These are phyloP conservation scores for Aphidius ervi DNA, from an alignment of 1,140 invertebrate genomes.

Conservation along the genomic window DNA sequence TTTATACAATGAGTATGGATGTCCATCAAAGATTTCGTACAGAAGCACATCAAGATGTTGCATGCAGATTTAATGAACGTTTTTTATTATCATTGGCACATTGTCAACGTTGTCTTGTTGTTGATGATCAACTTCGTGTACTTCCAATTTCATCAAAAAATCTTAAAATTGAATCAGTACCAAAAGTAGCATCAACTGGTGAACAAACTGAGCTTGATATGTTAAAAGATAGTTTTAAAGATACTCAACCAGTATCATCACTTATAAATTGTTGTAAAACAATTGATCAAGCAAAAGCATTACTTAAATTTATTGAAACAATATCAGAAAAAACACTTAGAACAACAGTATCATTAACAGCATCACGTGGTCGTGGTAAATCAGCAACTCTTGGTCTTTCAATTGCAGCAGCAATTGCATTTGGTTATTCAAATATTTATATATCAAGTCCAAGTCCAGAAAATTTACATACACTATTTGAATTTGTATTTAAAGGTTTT, in stretches of 20 bases:
- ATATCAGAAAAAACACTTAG: conserved; percentile 89
- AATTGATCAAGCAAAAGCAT: conserved; percentile 87
- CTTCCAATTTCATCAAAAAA: conserved; percentile 89
- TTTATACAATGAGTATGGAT: conserved; percentile 98
- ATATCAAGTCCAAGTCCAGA: conserved; percentile 97
- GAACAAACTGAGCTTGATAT: conserved; percentile 61
- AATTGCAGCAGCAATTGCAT: conserved; percentile 78
- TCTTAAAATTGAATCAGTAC: conserved; percentile 70
- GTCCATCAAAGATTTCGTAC: conserved; percentile 92
- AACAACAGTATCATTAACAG: conserved; percentile 92
- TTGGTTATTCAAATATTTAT: conserved; percentile 96
- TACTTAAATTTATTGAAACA: conserved; percentile 92
- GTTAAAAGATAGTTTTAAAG: conserved; percentile 74
- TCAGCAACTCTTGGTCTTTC: conserved; percentile 96
- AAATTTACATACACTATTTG: conserved; percentile 96
- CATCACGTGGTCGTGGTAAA: conserved; percentile 94
- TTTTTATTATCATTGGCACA: conserved; percentile 89
- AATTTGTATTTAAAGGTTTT: conserved; percentile 94
- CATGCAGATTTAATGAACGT: conserved; percentile 94
- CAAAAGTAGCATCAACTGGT: conserved; percentile 46
- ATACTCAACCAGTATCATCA: conserved; percentile 85
- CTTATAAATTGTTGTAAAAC: conserved; percentile 92
- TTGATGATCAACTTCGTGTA: conserved; percentile 90
- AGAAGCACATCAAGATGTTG: conserved; percentile 86
- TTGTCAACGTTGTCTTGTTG: conserved; percentile 83